These are phyloP conservation scores for Argyrosomus regius DNA, from an alignment of 2,797 vertebrate genomes.

Conservation along the genomic window DNA sequence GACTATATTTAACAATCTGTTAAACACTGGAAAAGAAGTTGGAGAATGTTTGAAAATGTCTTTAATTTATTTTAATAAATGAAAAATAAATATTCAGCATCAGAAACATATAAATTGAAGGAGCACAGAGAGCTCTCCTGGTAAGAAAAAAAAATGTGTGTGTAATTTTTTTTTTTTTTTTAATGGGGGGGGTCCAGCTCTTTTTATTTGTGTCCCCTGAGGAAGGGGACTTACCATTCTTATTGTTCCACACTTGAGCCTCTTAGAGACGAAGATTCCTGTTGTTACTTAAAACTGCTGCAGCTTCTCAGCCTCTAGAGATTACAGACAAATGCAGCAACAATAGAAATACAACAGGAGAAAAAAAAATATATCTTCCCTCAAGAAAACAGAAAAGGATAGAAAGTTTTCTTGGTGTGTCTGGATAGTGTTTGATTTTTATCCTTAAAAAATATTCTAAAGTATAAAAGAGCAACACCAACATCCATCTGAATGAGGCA, in stretches of 20 bases:
- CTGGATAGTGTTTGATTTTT: neutral
- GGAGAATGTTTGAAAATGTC: neutral
- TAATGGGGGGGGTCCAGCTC: neutral
- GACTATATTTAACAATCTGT: neutral
- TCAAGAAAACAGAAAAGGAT: neutral
- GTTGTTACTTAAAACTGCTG: conserved; percentile 32
- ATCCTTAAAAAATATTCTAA: neutral
- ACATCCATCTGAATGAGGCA: neutral
- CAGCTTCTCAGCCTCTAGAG: conserved; percentile 8
- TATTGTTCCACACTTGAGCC: conserved; percentile 63
- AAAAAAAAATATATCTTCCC: neutral
- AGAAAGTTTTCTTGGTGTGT: neutral
- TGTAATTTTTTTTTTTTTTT: neutral
- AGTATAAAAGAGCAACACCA: neutral
- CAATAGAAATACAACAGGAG: neutral
- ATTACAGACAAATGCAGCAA: conserved; percentile 4
- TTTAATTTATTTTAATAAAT: neutral
- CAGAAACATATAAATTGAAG: too few species aligned
- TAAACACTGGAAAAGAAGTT: neutral
- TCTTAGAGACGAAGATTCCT: conserved; percentile 39
- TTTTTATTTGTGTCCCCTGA: conserved; percentile 31
- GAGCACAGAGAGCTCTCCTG: too few species aligned
- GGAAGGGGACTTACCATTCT: conserved; percentile 48
- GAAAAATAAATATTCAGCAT: too few species aligned
- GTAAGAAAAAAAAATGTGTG: neutral